Base-by-base conservation (phyloP, 2,888 invertebrate genomes). In the Lasioglossum morio region DNA sequence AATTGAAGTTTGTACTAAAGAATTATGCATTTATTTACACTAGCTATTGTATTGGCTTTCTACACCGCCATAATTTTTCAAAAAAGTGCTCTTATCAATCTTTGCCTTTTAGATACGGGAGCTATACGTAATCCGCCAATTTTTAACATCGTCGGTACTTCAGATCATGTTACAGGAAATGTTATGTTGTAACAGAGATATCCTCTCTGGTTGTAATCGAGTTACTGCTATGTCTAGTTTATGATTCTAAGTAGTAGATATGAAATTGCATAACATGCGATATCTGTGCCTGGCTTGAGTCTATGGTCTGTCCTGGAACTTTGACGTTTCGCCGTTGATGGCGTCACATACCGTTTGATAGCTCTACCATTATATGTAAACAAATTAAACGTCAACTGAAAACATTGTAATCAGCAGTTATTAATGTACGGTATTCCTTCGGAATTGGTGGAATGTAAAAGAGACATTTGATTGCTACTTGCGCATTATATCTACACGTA, bases 361-460 rank as follows among this genome's bases (percentile, higher is more conserved):
- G 5, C 37, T 70, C 37, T 70, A 14, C 40, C 37, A 40, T 37
- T 40, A n/a, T 70, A 40, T 14, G 40, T 70, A 70, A 69, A 70
- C 40, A 70, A 70, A 70, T 40, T 40, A 70, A 70, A 40, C 40
- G 23, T 70, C 40, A 40, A 70, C n/a, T 40, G 37, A 70, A 40
- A 40, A 70, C n/a, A n/a, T n/a, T n/a, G 5, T n/a, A n/a, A n/a
- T n/a, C 70, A 2, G 7, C 37, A 40, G n/a, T 40, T n/a, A 40
- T 40, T 70, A 70, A 37, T 40, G n/a, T 40, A 70, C n/a, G 23
- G 23, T 16, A 40, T 40, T 70, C 5, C n/a, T n/a, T 14, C 23
- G n/a, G 40, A n/a, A n/a, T 37, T 37, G 37, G 4, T 1, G 37
- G 23, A 37, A 69, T 37, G 69, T 69, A 37, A 69, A 69, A 37